Conservation (phyloP, 1,140 invertebrate species). For the Papilio machaon region DNA sequence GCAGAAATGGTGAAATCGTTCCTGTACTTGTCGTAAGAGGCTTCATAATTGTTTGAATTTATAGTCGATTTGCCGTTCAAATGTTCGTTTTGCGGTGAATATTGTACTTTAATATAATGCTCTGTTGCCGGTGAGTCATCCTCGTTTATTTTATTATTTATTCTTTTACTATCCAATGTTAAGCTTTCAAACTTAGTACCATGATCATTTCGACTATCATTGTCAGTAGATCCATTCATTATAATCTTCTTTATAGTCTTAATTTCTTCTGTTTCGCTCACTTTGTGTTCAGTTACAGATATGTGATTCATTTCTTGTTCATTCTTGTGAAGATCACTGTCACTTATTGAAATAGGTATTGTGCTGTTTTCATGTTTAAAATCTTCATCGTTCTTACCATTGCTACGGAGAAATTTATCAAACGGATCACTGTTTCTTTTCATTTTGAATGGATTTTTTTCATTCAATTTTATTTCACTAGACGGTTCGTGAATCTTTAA, state of each 20-base stretch:
- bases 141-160: neutral
- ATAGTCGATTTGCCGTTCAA: constrained; percentile 5
- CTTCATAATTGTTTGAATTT: constrained; percentile 4
- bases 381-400: constrained; percentile 53
- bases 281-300: constrained; percentile 74
- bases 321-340: constrained; percentile 60
- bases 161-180: neutral
- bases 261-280: constrained; percentile 77
- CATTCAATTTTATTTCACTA: constrained; percentile 30
- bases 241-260: constrained; percentile 78
- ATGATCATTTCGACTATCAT: constrained; percentile 36
- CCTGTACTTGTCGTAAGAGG: neutral
- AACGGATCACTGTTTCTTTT: constrained; percentile 67
- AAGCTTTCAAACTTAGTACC: neutral
- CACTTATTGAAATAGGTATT: constrained; percentile 65
- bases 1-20: neutral
- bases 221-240: constrained; percentile 64
- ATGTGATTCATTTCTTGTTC: constrained; percentile 68
- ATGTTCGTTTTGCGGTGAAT: constrained; percentile 43
- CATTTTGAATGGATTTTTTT: constrained; percentile 54
- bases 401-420: constrained; percentile 58
- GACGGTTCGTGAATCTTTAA: constrained; percentile 31
- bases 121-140: neutral
- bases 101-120: constrained; percentile 37
- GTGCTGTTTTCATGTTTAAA: constrained; percentile 48